Conservation (phyloP, 2,113 vertebrate species). For the Pseudopodoces humilis region DNA sequence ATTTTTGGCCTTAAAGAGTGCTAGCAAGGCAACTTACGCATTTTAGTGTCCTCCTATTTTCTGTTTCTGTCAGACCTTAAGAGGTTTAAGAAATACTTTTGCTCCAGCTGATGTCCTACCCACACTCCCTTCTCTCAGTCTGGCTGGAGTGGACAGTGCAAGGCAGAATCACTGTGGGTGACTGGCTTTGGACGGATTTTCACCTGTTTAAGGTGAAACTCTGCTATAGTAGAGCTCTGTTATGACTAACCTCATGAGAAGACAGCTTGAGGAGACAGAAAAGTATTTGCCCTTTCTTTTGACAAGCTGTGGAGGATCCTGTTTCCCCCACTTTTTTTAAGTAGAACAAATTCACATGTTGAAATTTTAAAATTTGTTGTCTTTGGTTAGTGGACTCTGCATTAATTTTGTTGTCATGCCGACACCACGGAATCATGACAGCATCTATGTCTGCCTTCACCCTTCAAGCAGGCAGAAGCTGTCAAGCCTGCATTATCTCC, state of each 20-base stretch:
- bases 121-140: fast-evolving
- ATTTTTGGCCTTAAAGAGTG: neutral
- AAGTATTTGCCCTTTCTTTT: neutral
- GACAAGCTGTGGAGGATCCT: neutral
- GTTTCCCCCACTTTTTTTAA: neutral
- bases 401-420: neutral
- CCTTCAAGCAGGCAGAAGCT: neutral
- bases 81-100: neutral
- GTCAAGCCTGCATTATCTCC: neutral
- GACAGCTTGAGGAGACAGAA: neutral
- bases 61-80: neutral
- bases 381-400: neutral
- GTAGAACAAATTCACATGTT: neutral
- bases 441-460: neutral
- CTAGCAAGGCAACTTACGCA: neutral
- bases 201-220: neutral
- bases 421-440: neutral
- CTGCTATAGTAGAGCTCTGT: neutral
- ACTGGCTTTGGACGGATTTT: fast-evolving
- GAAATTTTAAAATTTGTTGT: neutral
- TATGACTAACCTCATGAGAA: neutral
- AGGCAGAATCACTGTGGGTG: neutral
- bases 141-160: neutral
- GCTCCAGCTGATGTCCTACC: neutral
- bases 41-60: neutral